phyloP scores from a whole-genome alignment of 2,888 invertebrate species.

The Scaptomyza cyrtandrae region DNA sequence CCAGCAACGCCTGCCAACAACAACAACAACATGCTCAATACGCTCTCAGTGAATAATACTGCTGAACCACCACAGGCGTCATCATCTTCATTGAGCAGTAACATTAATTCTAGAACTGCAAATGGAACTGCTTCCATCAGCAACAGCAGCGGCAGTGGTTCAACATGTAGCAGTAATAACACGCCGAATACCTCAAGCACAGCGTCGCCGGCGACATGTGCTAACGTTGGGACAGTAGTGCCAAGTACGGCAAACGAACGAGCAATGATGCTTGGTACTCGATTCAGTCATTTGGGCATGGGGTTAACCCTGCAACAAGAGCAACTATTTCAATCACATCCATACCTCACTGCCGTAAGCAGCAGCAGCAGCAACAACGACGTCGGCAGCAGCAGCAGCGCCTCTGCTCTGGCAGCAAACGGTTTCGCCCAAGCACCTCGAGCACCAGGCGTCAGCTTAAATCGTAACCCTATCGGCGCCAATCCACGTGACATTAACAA shows the following conservation, averaged over 20 bases:
- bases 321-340: conserved; percentile 46
- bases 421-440: conserved; percentile 23
- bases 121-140: conserved; percentile 43
- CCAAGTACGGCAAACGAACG: conserved; percentile 50
- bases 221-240: conserved; percentile 32
- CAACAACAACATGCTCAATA: conserved; percentile 12
- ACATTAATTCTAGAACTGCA: conserved; percentile 7
- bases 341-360: conserved; percentile 1
- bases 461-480: conserved; percentile 93
- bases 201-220: conserved; percentile 68
- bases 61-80: conserved; percentile 32
- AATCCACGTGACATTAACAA: conserved; percentile 97
- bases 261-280: conserved; percentile 78
- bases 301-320: conserved; percentile 62
- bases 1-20: conserved; percentile 84
- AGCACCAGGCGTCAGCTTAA: conserved; percentile 25
- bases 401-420: conserved; percentile 39
- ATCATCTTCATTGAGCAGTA: conserved; percentile 16
- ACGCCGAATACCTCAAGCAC: conserved; percentile 75
- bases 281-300: conserved; percentile 81
- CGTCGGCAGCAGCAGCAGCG: conserved; percentile 20
- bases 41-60: conserved; percentile 13
- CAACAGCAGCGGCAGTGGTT: conserved; percentile 47
- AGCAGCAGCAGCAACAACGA: conserved; percentile 1
- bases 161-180: conserved; percentile 61